Evolutionary conservation across 2,888 invertebrate genomes (phyloP), one percentile per base, ranked within the genome.

Genomic region (Netelia fuscicornis): DNA sequence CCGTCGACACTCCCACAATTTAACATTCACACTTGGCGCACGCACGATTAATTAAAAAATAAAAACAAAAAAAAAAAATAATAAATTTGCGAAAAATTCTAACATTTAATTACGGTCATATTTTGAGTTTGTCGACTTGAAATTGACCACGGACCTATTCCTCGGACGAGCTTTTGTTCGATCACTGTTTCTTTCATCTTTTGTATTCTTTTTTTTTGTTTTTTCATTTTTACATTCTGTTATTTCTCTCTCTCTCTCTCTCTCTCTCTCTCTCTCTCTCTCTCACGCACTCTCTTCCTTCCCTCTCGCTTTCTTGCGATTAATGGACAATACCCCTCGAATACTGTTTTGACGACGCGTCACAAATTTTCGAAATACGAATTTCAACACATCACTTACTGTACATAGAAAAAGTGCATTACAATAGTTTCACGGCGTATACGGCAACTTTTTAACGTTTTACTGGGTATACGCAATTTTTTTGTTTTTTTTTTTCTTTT

Each of bases 331-430:
- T 17, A 81, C 30, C 30, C 30, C 68, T 17, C 81, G 68, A 81
- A 81, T 81, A 81, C 74, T 81, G 75, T 75, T 75, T 75, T 68
- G 48, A 68, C 68, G 62, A 75, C 52, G 67, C 75, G 60, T 72
- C 48, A 70, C 75, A 65, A 68, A 78, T 68, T 74, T 62, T 75
- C 65, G 76, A 72, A 76, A 70, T 20, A 42, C 68, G 67, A 48
- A 54, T 60, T 65, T 71, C 64, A 56, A 83, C 83, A 83, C 68
- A 65, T 54, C 56, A 70, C 79, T 84, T 71, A 84, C 75, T 71
- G 80, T 80, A 80, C 76, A 84, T 76, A 84, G 79, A 81, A 84
- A 83, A 84, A 78, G 83, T 84, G 83, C 83, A 84, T 80, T 30
- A 30, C 30, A 30, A 76, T 65, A 30, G 30, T 25, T 48, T 65